Evolutionary conservation across 2,888 invertebrate genomes (phyloP).

Genomic region (Gari tellinella): DNA sequence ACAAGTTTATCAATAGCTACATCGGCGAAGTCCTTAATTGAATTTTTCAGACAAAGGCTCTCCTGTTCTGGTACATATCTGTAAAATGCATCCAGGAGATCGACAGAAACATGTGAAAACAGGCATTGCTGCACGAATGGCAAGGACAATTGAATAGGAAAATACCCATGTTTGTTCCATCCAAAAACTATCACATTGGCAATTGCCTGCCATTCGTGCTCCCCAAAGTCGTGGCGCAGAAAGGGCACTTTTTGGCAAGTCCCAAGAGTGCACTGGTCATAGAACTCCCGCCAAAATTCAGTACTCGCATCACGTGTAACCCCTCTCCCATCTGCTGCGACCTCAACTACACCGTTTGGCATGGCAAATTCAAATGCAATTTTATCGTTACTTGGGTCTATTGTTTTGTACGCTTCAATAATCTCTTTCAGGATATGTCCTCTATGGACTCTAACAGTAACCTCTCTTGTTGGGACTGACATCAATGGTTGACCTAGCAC

Average conservation of each 20-base stretch:
- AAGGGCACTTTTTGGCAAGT: slow-evolving; percentile 35
- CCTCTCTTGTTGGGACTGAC: no score
- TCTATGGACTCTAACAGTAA: slow-evolving; percentile 24
- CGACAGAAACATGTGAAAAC: slow-evolving; percentile 14
- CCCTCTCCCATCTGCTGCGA: slow-evolving; percentile 41
- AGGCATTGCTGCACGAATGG: slow-evolving; percentile 41
- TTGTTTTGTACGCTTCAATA: slow-evolving; percentile 21
- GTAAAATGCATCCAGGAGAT: slow-evolving; percentile 32
- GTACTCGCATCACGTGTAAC: slow-evolving; percentile 36
- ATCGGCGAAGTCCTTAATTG: slow-evolving; percentile 19
- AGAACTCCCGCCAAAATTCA: slow-evolving; percentile 49
- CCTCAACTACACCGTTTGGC: slow-evolving; percentile 42
- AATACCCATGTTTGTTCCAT: slow-evolving; percentile 35
- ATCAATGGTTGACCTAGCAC: no score
- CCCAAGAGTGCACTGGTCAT: slow-evolving; percentile 35
- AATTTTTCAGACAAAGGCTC: slow-evolving; percentile 17
- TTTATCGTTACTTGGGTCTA: slow-evolving; percentile 12
- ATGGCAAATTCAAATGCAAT: slow-evolving; percentile 36
- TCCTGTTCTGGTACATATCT: slow-evolving; percentile 33
- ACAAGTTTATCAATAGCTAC: slow-evolving; percentile 45
- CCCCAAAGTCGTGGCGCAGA: slow-evolving; percentile 52
- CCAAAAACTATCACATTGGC: slow-evolving; percentile 50
- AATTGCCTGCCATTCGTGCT: slow-evolving; percentile 49
- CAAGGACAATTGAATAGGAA: slow-evolving; percentile 33
- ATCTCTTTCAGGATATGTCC: slow-evolving; percentile 31